phyloP scores from a whole-genome alignment of 2,888 invertebrate species.

The Sthenelais limicola region DNA sequence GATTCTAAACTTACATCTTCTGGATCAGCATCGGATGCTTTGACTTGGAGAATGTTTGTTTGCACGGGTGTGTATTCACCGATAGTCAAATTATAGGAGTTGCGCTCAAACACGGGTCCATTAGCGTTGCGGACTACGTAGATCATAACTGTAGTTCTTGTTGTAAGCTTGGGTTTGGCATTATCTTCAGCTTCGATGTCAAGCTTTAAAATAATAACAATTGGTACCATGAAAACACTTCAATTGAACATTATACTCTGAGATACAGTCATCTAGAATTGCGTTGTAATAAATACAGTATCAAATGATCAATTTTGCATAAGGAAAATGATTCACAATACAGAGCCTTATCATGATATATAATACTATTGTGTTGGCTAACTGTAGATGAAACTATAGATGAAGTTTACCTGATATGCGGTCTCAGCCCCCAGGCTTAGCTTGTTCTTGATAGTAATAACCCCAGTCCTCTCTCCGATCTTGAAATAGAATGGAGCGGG shows the following conservation, averaged over 20 bases:
- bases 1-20: slow-evolving; percentile 34
- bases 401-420: slow-evolving; percentile 46
- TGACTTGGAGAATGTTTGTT: slow-evolving; percentile 21
- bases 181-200: slow-evolving; percentile 54
- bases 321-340: too few relatives aligned
- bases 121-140: slow-evolving; percentile 59
- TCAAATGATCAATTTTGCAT: too few relatives aligned
- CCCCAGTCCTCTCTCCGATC: slow-evolving; percentile 88
- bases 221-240: too few relatives aligned
- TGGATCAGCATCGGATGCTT: slow-evolving; percentile 39
- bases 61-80: slow-evolving; percentile 48
- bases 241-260: too few relatives aligned
- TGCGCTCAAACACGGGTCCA: slow-evolving; percentile 52
- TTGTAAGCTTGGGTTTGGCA: slow-evolving; percentile 52
- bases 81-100: slow-evolving; percentile 46
- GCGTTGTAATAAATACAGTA: too few relatives aligned
- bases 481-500: slow-evolving; percentile 82
- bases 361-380: too few relatives aligned
- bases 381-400: too few relatives aligned
- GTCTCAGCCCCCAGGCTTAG: slow-evolving; percentile 41
- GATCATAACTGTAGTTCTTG: slow-evolving; percentile 56
- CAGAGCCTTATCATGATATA: too few relatives aligned
- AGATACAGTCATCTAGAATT: too few relatives aligned
- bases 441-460: slow-evolving; percentile 79
- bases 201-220: slow-evolving; percentile 52